Base-by-base conservation (phyloP, 2,888 invertebrate species). In the Hypolimnas misippus region DNA sequence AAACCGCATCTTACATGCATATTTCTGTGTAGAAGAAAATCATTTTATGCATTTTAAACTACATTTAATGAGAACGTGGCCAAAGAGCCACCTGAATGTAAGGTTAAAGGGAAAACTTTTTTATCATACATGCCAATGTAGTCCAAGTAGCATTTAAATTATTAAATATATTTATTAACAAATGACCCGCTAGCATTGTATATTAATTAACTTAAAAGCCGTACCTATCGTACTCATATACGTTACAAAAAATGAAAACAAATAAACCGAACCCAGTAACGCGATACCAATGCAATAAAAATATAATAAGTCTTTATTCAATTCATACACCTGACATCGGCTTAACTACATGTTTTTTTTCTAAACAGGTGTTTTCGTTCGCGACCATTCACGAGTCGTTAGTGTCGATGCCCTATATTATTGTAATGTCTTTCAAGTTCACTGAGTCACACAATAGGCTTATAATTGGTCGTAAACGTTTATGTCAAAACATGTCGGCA, bases 351-450 rank as follows among this genome's bases (percentile, higher is more conserved):
- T 12, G 21, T 72, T 72, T 82, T 86, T 84, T 84, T 85, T 84
- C 82, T 82, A 81, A 87, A 84, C 90, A 89, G 89, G 87, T 90
- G 89, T 82, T 73, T 70, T 61, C 62, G 63, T 65, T 71, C 62
- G 75, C 80, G 25, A 14, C 75, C 83, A 82, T 80, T 84, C 80
- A 82, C 74, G 70, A 75, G 68, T 21, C 44, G 21, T 73, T 57
- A 71, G 74, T 82, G 88, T 89, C 89, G 88, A 89, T 89, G 90
- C 87, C 91, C 91, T 84, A 91, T 88, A 90, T 89, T 84, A 83
- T 82, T 82, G 80, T 84, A 76, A 73, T 81, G 76, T 85, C 86
- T 86, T 83, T 87, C 89, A 89, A 90, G 90, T 90, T 89, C 90
- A 89, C 78, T 83, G 87, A 85, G 84, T 82, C 83, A 82, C 82